Evolutionary conservation across 1,140 invertebrate genomes (phyloP).

Genomic region (Ips nitidus): DNA sequence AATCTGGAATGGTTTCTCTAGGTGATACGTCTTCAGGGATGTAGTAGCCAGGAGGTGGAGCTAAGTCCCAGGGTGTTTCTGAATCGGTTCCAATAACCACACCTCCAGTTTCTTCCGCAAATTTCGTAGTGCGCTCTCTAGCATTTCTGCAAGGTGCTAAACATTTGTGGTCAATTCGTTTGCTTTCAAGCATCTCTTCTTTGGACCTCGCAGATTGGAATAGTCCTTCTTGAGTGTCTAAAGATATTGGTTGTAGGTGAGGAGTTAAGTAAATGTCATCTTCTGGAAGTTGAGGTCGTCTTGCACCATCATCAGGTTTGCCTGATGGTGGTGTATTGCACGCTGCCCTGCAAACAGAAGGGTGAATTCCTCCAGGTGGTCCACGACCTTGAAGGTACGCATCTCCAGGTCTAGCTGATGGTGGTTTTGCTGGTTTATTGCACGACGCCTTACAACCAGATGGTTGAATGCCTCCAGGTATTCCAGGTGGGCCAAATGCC

Average conservation of each 20-base stretch:
- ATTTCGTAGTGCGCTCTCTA: slow-evolving; percentile 15
- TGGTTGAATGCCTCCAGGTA: too few species aligned
- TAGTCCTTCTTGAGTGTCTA: too few species aligned
- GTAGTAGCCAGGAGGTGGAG: slow-evolving; percentile 22
- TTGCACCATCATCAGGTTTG: background rate
- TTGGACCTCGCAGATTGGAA: background rate
- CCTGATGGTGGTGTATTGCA: too few species aligned
- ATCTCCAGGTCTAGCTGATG: too few species aligned
- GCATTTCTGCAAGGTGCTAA: slow-evolving; percentile 27
- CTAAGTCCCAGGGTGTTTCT: slow-evolving; percentile 12
- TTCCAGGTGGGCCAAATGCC: too few species aligned
- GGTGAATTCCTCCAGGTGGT: too few species aligned
- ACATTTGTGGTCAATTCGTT: slow-evolving; percentile 16
- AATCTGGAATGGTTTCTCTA: slow-evolving; percentile 7
- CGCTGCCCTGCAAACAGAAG: too few species aligned
- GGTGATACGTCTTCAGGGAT: slow-evolving; percentile 19
- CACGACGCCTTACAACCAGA: too few species aligned
- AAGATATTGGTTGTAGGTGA: too few species aligned
- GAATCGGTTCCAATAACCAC: slow-evolving; percentile 14
- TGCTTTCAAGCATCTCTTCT: slow-evolving; percentile 5
- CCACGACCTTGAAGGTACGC: too few species aligned
- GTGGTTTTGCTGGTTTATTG: too few species aligned
- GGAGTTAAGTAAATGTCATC: background rate
- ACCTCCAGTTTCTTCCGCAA: slow-evolving; percentile 33
- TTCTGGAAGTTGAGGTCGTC: background rate